A percentile compares a stretch with the other conserved stretches of the same genome.
phyloP scores from a whole-genome alignment of 2,113 vertebrate genomes.

The Cephalopholis sonnerati region DNA sequence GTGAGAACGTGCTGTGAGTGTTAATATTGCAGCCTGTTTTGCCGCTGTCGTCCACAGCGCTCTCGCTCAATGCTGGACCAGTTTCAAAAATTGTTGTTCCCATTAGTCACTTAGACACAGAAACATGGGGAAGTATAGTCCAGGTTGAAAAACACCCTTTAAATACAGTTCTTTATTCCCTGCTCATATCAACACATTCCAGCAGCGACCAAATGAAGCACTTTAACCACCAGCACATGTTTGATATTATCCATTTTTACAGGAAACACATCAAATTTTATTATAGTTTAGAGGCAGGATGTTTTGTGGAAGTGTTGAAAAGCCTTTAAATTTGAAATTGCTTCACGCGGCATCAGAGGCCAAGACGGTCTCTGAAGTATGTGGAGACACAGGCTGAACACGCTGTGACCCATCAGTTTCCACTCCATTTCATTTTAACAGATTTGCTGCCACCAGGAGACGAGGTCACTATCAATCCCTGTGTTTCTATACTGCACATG shows the following conservation, averaged over 20 bases:
- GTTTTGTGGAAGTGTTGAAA: slow-evolving; percentile 1
- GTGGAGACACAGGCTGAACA: not conserved
- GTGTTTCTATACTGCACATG: not conserved
- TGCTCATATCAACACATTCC: not conserved
- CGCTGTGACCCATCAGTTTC: not conserved
- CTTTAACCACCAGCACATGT: not conserved
- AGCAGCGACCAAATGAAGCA: not conserved
- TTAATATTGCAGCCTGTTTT: no score
- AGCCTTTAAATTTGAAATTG: not conserved
- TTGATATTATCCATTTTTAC: not conserved
- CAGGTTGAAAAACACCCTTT: no score
- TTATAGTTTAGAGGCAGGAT: rapidly evolving
- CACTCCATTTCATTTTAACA: slow-evolving; percentile 13
- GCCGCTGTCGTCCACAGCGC: no score
- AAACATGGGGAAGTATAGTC: no score
- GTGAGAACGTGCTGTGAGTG: no score
- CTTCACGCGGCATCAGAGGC: not conserved
- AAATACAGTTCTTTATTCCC: no score
- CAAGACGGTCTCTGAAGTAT: slow-evolving; percentile 6
- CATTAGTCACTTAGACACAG: no score
- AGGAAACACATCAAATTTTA: not conserved
- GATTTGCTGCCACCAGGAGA: slow-evolving; percentile 19
- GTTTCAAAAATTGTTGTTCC: no score
- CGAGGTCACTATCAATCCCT: not conserved
- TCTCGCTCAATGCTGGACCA: no score